Conservation (phyloP, 2,797 vertebrate species). For the Tokudaia tokunoshimensis region DNA sequence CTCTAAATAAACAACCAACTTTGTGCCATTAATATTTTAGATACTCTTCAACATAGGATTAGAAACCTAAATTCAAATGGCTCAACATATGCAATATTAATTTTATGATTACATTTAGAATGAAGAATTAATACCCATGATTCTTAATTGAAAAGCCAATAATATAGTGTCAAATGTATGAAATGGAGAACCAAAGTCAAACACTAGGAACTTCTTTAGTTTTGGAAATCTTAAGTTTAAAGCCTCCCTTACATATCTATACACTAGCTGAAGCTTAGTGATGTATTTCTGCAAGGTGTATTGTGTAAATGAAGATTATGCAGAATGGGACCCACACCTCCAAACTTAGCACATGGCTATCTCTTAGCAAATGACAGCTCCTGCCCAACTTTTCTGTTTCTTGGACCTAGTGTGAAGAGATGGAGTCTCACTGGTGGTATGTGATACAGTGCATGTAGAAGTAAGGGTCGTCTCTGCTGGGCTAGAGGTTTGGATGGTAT, state of each 20-base stretch:
- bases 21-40: neutral
- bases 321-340: neutral
- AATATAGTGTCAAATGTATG: neutral
- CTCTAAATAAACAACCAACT: neutral
- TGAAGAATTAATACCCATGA: neutral
- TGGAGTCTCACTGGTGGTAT: neutral
- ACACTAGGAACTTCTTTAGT: neutral
- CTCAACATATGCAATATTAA: neutral
- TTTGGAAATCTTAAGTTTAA: neutral
- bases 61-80: neutral
- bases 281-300: neutral
- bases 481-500: neutral
- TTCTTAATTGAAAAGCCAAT: neutral
- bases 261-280: neutral
- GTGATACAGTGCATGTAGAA: neutral
- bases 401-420: neutral
- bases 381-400: slow-evolving; percentile 7
- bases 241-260: neutral
- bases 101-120: slow-evolving; percentile 47
- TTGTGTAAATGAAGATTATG: neutral
- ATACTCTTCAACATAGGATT: neutral
- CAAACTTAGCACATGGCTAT: neutral
- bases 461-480: neutral
- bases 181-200: neutral
- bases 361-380: neutral